Conservation (phyloP, 2,113 vertebrate genomes). For the Xiphorhynchus elegans region DNA sequence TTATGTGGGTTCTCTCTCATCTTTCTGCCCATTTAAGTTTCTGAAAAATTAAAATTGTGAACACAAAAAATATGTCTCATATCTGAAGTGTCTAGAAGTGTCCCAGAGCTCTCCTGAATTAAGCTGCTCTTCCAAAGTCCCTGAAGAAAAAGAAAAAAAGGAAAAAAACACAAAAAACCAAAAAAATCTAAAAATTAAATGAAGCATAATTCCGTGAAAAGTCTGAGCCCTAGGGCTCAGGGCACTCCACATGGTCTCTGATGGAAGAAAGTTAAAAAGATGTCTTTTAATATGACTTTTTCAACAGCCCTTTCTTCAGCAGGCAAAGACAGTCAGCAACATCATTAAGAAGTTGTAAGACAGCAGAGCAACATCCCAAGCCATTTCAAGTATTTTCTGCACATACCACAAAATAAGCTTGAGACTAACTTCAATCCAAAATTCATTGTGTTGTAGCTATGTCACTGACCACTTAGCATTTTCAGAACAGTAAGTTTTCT, state of each 20-base stretch:
- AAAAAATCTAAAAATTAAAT: background rate
- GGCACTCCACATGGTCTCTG: fast-evolving
- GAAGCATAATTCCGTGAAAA: background rate
- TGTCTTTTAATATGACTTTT: background rate
- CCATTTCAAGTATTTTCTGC: background rate
- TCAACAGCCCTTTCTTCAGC: background rate
- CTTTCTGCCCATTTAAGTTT: background rate
- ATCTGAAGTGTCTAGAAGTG: background rate
- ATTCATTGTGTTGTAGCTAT: background rate
- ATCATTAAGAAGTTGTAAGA: fast-evolving
- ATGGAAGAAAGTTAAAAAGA: background rate
- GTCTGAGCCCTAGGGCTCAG: background rate
- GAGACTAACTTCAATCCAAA: background rate
- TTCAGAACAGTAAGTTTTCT: background rate
- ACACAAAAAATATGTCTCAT: background rate
- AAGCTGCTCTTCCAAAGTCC: background rate
- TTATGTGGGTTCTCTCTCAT: background rate
- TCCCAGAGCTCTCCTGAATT: background rate
- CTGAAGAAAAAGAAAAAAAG: too few relatives aligned
- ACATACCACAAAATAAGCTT: background rate
- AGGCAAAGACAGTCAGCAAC: background rate
- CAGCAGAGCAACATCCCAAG: background rate
- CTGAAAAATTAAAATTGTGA: background rate
- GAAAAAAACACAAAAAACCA: too few relatives aligned
- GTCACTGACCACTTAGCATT: background rate